These are phyloP conservation scores for Meles meles DNA, from an alignment of 2,113 vertebrate genomes.

Conservation along the genomic window DNA sequence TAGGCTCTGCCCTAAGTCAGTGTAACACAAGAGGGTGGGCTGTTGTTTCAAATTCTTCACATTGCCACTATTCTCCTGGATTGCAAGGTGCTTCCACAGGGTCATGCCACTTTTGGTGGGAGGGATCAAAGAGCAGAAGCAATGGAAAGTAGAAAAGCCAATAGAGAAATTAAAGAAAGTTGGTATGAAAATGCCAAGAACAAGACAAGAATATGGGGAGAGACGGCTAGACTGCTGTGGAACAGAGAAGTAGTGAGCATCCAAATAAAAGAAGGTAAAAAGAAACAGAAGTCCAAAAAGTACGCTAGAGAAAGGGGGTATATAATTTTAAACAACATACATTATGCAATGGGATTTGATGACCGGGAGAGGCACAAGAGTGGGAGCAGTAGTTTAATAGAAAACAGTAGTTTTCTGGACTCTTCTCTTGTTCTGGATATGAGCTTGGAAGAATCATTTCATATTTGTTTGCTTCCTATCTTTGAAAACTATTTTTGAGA, in stretches of 20 bases:
- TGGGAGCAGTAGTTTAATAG: too few species aligned
- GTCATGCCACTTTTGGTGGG: background rate
- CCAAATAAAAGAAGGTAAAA: too few species aligned
- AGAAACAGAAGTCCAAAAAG: too few species aligned
- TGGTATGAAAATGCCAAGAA: background rate
- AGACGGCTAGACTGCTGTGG: background rate
- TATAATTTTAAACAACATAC: too few species aligned
- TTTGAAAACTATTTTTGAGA: constrained; percentile 21
- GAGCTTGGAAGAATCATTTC: background rate
- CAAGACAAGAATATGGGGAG: background rate
- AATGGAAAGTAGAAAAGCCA: background rate
- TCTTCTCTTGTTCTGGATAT: background rate
- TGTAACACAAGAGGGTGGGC: too few species aligned
- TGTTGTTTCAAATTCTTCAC: background rate
- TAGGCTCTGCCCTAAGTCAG: background rate
- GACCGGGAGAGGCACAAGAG: too few species aligned
- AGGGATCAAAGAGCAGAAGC: background rate
- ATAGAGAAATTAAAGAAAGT: background rate
- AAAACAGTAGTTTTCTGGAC: background rate
- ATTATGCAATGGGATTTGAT: too few species aligned
- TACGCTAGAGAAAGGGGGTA: too few species aligned
- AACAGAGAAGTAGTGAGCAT: background rate
- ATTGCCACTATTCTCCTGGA: background rate
- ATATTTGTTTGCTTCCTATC: background rate
- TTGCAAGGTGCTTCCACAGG: background rate